Evolutionary conservation across 2,888 invertebrate species (phyloP).

Genomic region (Eutolmus rufibarbis): DNA sequence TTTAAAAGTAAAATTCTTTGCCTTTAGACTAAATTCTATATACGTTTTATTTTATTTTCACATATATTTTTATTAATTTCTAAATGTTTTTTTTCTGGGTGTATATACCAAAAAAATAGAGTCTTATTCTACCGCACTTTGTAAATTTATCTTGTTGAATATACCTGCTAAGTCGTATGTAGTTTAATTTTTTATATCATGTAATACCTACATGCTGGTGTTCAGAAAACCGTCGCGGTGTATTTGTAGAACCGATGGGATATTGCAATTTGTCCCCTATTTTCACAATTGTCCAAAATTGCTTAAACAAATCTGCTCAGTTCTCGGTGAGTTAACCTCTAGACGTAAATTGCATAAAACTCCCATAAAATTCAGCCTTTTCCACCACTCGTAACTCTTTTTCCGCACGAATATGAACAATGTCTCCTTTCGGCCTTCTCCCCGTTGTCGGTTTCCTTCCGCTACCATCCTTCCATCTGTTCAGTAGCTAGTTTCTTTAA

Average conservation of each 20-base stretch:
- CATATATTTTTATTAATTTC: too few species aligned
- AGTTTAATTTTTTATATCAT: too few species aligned
- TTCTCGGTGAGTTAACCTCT: background rate
- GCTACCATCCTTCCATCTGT: background rate
- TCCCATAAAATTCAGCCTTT: conserved; percentile 19
- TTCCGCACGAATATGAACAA: conserved; percentile 23
- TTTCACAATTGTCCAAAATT: background rate
- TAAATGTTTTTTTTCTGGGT: too few species aligned
- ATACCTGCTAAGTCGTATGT: too few species aligned
- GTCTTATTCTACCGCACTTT: too few species aligned
- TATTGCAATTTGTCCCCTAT: background rate
- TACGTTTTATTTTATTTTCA: too few species aligned
- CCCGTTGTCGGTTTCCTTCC: background rate
- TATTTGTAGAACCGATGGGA: background rate
- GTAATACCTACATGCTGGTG: background rate
- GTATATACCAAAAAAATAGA: too few species aligned
- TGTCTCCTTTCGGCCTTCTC: background rate
- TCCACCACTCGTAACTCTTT: conserved; percentile 20
- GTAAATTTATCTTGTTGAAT: too few species aligned
- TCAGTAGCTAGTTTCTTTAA: background rate
- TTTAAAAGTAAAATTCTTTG: too few species aligned
- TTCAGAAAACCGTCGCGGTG: background rate
- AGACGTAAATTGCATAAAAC: conserved; percentile 29
- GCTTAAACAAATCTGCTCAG: background rate
- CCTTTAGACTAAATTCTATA: too few species aligned